Base-by-base conservation (phyloP, 2,888 invertebrate genomes). In the Leptogaster cylindrica region DNA sequence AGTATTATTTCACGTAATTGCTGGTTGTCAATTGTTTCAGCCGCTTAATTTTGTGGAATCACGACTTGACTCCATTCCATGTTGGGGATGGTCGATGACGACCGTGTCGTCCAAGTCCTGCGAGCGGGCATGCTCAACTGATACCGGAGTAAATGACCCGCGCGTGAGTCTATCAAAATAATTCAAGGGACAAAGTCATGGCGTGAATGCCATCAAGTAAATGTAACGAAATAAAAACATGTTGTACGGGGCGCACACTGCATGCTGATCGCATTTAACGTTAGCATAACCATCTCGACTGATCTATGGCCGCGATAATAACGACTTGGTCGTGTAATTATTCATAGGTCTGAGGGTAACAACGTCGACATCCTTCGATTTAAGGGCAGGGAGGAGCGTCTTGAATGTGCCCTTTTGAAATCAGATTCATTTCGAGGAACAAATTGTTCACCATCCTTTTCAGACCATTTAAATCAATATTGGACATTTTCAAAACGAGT, bases 11-110 rank as follows among this genome's bases (percentile, higher is more conserved):
- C 46, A 44, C 64, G 46, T 64, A 64, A 64, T 64, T 64, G 64
- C 46, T 28, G 46, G 46, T 48, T 64, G 64, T 64, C 64, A 46
- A 64, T 64, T 64, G 64, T 64, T 64, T 64, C 48, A 64, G 64
- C 18, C 31, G 46, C 48, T 33, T 28, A 48, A 64, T 25, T 64
- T 48, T 46, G 44, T 48, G 6, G 25, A n/a, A n/a, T 46, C 46
- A 48, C 46, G 41, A 27, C 16, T 31, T 55, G 23, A 7, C 36
- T 44, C 7, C 7, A 27, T 41, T 44, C 27, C 25, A 14, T 41
- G 44, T 63, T 25, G 63, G n/a, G 28, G 10, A 28, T n/a, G 23
- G n/a, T 63, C 18, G 63, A 27, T 63, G 44, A 25, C 31, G 51
- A 12, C 28, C 16, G 51, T 31, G 18, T 14, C 12, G 28, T 10